Conservation (phyloP, 2,888 invertebrate genomes). For the Agonopterix subpropinquella region DNA sequence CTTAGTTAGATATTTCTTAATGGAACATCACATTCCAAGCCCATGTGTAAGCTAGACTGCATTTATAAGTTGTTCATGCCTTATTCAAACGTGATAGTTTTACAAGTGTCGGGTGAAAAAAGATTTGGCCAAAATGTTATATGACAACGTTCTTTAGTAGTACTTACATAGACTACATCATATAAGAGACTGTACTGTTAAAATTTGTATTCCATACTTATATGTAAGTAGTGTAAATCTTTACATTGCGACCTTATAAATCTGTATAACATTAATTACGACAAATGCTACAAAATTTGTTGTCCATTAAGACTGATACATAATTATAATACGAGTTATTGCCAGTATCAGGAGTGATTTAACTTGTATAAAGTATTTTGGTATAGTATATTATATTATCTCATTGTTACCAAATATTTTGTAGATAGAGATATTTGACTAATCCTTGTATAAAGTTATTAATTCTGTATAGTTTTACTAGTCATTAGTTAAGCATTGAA, state of each 20-base stretch:
- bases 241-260: conserved; percentile 27
- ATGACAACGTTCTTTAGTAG: conserved; percentile 47
- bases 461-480: conserved; percentile 64
- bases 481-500: conserved; percentile 65
- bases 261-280: conserved; percentile 9
- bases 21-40: conserved; percentile 69
- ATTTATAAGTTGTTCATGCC: conserved; percentile 56
- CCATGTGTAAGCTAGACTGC: conserved; percentile 61
- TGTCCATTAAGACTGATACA: conserved; percentile 66
- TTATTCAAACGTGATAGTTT: conserved; percentile 56
- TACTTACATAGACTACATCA: conserved; percentile 29
- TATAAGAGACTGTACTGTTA: conserved; percentile 55
- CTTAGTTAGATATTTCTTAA: conserved; percentile 58
- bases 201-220: conserved; percentile 40
- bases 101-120: conserved; percentile 34
- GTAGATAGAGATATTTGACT: conserved; percentile 51
- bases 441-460: conserved; percentile 39
- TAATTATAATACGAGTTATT: conserved; percentile 41
- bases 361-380: conserved; percentile 59
- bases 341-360: conserved; percentile 59
- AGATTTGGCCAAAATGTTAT: conserved; percentile 45
- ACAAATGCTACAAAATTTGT: conserved; percentile 22
- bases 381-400: conserved; percentile 60
- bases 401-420: conserved; percentile 75
- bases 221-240: conserved; percentile 30